Evolutionary conservation across 2,797 vertebrate species (phyloP).

Genomic region (Enteromius anoplus): DNA sequence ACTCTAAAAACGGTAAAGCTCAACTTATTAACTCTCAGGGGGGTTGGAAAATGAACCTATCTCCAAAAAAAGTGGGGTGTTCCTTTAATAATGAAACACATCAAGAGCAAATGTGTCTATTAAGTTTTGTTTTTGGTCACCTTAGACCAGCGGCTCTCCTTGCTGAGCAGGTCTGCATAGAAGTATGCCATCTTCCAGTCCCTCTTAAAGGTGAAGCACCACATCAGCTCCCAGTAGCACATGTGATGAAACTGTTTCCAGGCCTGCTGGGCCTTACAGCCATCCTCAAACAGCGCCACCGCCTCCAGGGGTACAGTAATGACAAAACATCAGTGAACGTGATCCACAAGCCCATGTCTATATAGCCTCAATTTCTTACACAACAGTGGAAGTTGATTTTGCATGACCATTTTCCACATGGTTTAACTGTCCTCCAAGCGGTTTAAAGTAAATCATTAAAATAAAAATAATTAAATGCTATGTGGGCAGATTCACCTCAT

Average conservation of each 20-base stretch:
- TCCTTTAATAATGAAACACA: background rate
- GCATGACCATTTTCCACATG: background rate
- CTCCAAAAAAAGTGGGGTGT: too few species aligned
- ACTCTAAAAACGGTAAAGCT: too few species aligned
- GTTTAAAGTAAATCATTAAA: background rate
- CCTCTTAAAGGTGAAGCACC: conserved; percentile 85
- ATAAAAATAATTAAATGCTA: background rate
- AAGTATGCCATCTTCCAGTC: conserved; percentile 87
- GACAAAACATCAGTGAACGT: background rate
- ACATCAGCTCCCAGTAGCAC: conserved; percentile 92
- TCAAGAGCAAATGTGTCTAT: background rate
- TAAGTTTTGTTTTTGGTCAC: conserved; percentile 58
- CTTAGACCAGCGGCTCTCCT: conserved; percentile 89
- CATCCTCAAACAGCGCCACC: conserved; percentile 81
- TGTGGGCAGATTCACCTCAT: conserved; percentile 71
- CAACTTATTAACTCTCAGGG: too few species aligned
- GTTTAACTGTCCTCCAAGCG: background rate
- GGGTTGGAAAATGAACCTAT: too few species aligned
- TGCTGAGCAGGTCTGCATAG: conserved; percentile 85
- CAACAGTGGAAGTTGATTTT: background rate
- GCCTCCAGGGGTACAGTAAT: conserved; percentile 68
- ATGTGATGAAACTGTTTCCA: conserved; percentile 92
- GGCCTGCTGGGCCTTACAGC: conserved; percentile 83
- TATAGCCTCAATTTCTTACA: background rate
- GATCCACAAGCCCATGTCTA: background rate